Conservation (phyloP, 2,797 vertebrate genomes). For the Erithacus rubecula region DNA sequence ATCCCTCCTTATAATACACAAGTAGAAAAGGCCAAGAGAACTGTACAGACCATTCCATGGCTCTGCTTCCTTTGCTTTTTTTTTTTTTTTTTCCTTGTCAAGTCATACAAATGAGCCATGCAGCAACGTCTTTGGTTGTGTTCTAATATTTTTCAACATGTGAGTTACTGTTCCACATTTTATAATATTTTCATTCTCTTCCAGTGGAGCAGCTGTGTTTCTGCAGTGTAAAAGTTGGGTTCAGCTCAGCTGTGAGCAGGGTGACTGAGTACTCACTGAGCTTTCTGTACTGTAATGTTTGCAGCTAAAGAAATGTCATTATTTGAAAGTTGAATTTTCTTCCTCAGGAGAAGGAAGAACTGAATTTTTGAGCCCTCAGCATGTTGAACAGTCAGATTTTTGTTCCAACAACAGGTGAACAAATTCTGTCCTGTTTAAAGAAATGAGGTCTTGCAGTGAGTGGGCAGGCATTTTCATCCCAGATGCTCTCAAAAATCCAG, state of each 20-base stretch:
- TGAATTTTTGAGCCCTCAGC: not conserved
- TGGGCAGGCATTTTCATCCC: not conserved
- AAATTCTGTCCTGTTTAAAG: not conserved
- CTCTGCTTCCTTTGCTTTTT: not conserved
- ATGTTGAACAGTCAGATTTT: not conserved
- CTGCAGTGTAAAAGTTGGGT: not conserved
- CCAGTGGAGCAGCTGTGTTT: not conserved
- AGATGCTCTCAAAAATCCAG: not conserved
- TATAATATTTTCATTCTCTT: not conserved
- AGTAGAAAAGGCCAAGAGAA: not conserved
- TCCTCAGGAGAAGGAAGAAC: not conserved
- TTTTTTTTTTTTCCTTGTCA: no score
- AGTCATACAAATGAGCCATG: not conserved
- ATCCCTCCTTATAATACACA: fast-evolving
- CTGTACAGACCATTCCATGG: not conserved
- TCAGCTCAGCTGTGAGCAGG: fast-evolving
- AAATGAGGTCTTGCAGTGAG: not conserved
- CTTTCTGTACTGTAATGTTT: not conserved
- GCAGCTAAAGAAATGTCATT: not conserved
- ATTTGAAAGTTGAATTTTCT: not conserved
- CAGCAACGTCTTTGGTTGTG: not conserved
- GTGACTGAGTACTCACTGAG: not conserved
- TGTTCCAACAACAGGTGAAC: not conserved
- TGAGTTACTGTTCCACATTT: not conserved
- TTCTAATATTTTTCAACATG: not conserved